Base-by-base conservation (phyloP, 2,888 invertebrate genomes). In the Galerucella nymphaeae region DNA sequence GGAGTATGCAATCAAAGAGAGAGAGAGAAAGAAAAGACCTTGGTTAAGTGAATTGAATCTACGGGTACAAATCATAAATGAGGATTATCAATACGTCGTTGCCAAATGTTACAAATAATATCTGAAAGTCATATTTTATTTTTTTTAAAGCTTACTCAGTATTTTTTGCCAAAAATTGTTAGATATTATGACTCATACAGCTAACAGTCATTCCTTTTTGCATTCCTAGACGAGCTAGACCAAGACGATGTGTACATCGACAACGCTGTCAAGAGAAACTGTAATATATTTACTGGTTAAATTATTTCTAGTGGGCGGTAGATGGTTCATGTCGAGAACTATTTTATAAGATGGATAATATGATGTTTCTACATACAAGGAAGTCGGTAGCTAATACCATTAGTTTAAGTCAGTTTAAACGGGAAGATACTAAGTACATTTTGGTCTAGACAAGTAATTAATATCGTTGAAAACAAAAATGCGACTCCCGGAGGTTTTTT, bases 1-100 rank as follows among this genome's bases (percentile, higher is more conserved):
- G 63, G 70, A 70, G 53, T 70, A 70, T 70, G 70, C 70, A 57
- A 70, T 70, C 70, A 16, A 53, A 66, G 41, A 66, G 57, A 55
- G 53, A 66, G 42, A 66, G 63, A n/a, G n/a, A n/a, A n/a, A 58
- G 50, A 59, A 13, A 68, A 70, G 55, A 57, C 63, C 70, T 64
- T 70, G 63, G 63, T 70, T 42, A 70, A 70, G 57, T 64, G 64
- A 70, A 63, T 70, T 62, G n/a, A 62, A 42, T 41, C 18, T 42
- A 70, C 63, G 63, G 45, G 41, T 13, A 64, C 62, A 69, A 69
- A 61, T 69, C 68, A 69, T 69, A 69, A 69, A 53, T 63, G 63
- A 48, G 63, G 63, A 69, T 69, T 63, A 55, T 41, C 38, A 55
- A 70, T 30, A 55, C 70, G 45, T n/a, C 45, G 70, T 70, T 64